Evolutionary conservation across 2,888 invertebrate species (phyloP).

Genomic region (Eretmocerus hayati): DNA sequence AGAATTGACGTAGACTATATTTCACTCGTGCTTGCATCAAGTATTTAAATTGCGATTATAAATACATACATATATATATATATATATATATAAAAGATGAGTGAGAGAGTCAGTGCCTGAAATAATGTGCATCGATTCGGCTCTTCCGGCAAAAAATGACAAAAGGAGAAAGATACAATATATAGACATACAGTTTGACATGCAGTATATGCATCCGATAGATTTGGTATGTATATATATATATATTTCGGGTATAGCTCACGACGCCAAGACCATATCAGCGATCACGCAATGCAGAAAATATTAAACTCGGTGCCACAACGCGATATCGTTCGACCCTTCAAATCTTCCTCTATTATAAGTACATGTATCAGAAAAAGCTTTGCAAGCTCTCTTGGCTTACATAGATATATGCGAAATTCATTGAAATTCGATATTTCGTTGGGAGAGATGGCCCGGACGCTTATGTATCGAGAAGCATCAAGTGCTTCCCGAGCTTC

Average conservation of each 20-base stretch:
- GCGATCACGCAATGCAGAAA: conserved; percentile 29
- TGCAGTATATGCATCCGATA: too few relatives aligned
- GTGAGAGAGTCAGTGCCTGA: too few relatives aligned
- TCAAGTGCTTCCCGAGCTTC: too few relatives aligned
- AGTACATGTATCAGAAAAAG: too few relatives aligned
- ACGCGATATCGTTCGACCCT: conserved; percentile 26
- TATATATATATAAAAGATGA: too few relatives aligned
- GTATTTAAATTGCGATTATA: neutral
- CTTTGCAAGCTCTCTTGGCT: neutral
- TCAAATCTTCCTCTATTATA: conserved; percentile 1
- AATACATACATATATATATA: neutral
- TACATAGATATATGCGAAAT: neutral
- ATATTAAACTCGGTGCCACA: conserved; percentile 29
- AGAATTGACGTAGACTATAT: neutral
- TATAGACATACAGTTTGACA: too few relatives aligned
- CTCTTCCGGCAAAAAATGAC: too few relatives aligned
- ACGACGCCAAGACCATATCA: conserved; percentile 3
- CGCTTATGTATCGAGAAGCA: too few relatives aligned
- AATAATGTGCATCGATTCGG: too few relatives aligned
- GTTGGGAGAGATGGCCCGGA: too few relatives aligned
- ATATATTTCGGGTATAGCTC: neutral
- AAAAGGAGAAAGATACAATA: too few relatives aligned
- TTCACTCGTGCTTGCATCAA: neutral
- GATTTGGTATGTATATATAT: neutral
- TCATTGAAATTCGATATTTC: conserved; percentile 21